Base-by-base conservation (phyloP, 2,888 invertebrate genomes). In the Parapristionchus giblindavisi region DNA sequence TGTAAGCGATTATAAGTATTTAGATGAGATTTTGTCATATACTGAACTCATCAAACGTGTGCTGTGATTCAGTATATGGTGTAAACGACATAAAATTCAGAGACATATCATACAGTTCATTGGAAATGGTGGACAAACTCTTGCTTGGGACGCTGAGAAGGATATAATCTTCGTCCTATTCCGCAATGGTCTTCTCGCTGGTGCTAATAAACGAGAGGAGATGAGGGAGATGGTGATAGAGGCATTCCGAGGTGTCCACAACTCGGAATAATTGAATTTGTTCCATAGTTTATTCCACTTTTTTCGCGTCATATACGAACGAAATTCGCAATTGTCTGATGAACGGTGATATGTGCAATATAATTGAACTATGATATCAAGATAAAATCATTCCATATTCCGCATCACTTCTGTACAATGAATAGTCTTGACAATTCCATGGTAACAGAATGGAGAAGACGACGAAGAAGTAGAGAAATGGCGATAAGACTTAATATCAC, bases 121-220 rank as follows among this genome's bases (percentile, higher is more conserved):
- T 34, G 68, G 52, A 6, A 66, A 66, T 32, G 66, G 66, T 6
- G 34, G 34, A 24, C 68, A 70, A 36, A 54, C 38, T 52, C 52
- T 70, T 11, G 34, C 24, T 1, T 52, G 52, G 52, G 68, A 70
- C 24, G 27, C 52, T 0, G 5, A 36, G 2, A 38, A 70, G 6
- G 68, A 54, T 17, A 14, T 36, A n/a, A n/a, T 70, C 2, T 29
- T 71, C 21, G 70, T 71, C 40, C n/a, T 56, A 4, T 48, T 54
- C 21, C 70, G 70, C 8, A 56, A 71, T 40, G 56, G 40, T n/a
- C 17, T 71, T 1, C 40, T 24, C 5, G 52, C 68, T 3, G 68
- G 52, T 21, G 68, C 52, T 11, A 48, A 56, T 38, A 56, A 56
- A 21, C 1, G 14, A 24, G 29, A 36, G 36, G 40, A 71, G 36